phyloP scores from a whole-genome alignment of 2,888 invertebrate species.

The Luffia ferchaultella region DNA sequence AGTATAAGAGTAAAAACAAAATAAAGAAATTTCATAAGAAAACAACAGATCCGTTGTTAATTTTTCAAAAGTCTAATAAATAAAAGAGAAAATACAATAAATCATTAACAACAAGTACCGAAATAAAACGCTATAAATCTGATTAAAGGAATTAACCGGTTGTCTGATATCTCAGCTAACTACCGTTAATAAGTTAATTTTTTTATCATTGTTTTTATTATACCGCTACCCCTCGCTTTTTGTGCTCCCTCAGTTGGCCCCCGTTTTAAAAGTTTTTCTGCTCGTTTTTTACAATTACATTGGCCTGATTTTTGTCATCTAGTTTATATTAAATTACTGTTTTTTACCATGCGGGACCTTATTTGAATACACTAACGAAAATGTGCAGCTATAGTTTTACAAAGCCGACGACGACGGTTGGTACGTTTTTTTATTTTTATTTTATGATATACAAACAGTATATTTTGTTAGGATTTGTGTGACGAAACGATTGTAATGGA shows the following conservation, averaged over 20 bases:
- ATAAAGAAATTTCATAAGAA: no score
- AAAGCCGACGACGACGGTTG: no score
- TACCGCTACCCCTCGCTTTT: slow-evolving; percentile 38
- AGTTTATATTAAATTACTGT: slow-evolving; percentile 65
- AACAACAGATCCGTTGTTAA: no score
- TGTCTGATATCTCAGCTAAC: slow-evolving; percentile 49
- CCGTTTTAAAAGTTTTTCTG: slow-evolving; percentile 36
- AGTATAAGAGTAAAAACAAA: no score
- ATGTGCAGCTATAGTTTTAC: slow-evolving; percentile 45
- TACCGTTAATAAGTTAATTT: slow-evolving; percentile 37
- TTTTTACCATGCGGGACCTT: slow-evolving; percentile 49
- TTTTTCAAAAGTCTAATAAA: no score
- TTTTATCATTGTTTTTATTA: slow-evolving; percentile 47
- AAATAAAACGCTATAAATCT: slow-evolving; percentile 33
- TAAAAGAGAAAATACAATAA: no score
- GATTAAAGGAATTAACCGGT: slow-evolving; percentile 52
- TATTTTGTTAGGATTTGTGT: neutral
- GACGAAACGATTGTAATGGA: neutral
- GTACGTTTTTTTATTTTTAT: slow-evolving; percentile 26
- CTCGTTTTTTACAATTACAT: slow-evolving; percentile 40
- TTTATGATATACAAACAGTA: neutral
- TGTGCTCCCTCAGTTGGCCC: slow-evolving; percentile 26
- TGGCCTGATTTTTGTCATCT: slow-evolving; percentile 57
- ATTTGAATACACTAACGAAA: slow-evolving; percentile 40
- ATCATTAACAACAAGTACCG: neutral